Evolutionary conservation across 2,797 vertebrate genomes (phyloP), one percentile per base, ranked within the genome.

Genomic region (Acomys russatus): DNA sequence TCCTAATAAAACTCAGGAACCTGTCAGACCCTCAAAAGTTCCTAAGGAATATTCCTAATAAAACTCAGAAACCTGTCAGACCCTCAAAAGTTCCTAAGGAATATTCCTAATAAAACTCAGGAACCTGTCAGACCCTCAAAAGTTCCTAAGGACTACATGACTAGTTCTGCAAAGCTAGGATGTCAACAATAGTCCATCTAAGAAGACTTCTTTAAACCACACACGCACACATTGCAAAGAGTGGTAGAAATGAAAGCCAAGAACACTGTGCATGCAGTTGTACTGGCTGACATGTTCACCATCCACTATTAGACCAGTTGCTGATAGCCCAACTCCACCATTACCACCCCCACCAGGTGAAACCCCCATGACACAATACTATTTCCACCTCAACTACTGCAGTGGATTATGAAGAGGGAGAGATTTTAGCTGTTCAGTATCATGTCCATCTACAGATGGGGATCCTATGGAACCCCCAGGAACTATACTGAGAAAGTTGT

Each of bases 61-160:
- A 99, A 98, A 99, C 99, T 74, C 98, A 99, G 98, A 99, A 99
- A 98, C 99, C 99, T 4, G 99, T 99, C 95, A 99, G 99, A 96
- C 99, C 99, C 0, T 99, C 99, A 66, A 99, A 99, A 0, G 99
- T n/a, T n/a, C n/a, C n/a, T n/a, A n/a, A n/a, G n/a, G 97, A 99
- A 99, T 98, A 99, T 99, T 70, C 98, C 99, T 63, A 99, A 99
- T 97, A 99, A 99, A 98, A 99, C 99, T 74, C 98, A 99, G 98
- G 99, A 99, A 98, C 99, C 99, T 4, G 99, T 99, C 95, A 99
- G 99, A 96, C 99, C 99, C 0, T 99, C 99, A 66, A 99, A 99
- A 0, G 99, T 99, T 97, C 99, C 99, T 96, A 99, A 99, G 96
- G 99, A 99, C 99, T 99, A 99, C 98, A 99, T 99, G 99, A 99